Evolutionary conservation across 2,888 invertebrate genomes (phyloP), one percentile per base, ranked within the genome.

Genomic region (Protonemura montana): DNA sequence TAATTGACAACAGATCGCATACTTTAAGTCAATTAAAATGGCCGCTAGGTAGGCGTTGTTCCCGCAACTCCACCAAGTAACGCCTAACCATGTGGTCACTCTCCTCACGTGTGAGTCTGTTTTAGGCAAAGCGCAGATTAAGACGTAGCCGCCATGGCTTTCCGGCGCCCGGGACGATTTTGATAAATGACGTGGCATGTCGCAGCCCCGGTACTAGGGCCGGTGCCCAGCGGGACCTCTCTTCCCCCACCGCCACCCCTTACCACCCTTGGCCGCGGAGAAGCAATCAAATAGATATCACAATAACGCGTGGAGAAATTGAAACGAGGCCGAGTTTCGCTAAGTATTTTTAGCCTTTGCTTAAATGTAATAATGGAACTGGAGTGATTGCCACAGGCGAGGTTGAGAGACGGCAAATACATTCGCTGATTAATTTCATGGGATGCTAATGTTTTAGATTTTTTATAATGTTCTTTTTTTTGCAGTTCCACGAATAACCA

Each of bases 121-220:
- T n/a, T n/a, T n/a, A 35, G 30, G 29, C 29, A 59, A 16, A 10
- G 21, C 13, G 81, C 30, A 28, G 81, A 81, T 81, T 81, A 81
- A 81, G 81, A 78, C 29, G 78, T 27, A 27, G 78, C 28, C 29
- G 30, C 21, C 6, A 0, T n/a, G 82, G 41, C 35, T 42, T 83
- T 21, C 25, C 41, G 82, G 6, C 30, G 82, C 82, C 0, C 21
- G 82, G 30, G 41, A 84, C 83, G 84, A 77, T 84, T 84, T 86
- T 86, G 86, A 86, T 86, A 84, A 86, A 86, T 86, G 86, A 86
- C 83, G 84, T 76, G 16, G 26, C 84, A n/a, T n/a, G 41, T 42
- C 30, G 26, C 77, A 84, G 76, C 77, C 30, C 83, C 78, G 86
- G 82, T 82, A 83, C 81, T 82, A 76, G 76, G 82, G 30, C 30